phyloP scores from a whole-genome alignment of 2,888 invertebrate genomes.

The Panopea generosa region DNA sequence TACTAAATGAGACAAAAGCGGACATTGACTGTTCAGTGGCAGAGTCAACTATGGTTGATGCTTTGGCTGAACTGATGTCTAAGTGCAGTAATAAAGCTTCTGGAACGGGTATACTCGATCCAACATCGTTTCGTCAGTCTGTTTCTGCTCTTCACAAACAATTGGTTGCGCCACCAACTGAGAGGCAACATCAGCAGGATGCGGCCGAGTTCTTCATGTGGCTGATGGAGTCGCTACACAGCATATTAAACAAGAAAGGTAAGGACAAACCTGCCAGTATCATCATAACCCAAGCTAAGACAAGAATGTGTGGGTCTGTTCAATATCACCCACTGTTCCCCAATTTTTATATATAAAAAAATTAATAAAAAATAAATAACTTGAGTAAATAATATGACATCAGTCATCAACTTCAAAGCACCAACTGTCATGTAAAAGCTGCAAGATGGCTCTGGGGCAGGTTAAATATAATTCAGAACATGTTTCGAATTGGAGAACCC shows the following conservation, averaged over 20 bases:
- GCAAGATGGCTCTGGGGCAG: too few relatives aligned
- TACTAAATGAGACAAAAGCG: constrained; percentile 66
- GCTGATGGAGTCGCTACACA: constrained; percentile 78
- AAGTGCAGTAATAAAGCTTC: constrained; percentile 64
- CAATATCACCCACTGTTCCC: too few relatives aligned
- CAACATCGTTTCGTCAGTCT: constrained; percentile 71
- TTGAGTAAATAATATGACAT: too few relatives aligned
- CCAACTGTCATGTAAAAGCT: too few relatives aligned
- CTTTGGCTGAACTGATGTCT: constrained; percentile 69
- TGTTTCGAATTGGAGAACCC: too few relatives aligned
- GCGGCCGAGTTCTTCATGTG: constrained; percentile 83
- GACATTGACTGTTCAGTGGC: constrained; percentile 74
- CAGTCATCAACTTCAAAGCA: too few relatives aligned
- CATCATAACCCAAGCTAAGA: too few relatives aligned
- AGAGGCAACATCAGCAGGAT: constrained; percentile 79
- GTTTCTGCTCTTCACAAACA: constrained; percentile 67
- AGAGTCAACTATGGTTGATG: constrained; percentile 71
- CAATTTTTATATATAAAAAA: too few relatives aligned
- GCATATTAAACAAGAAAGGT: constrained; percentile 75
- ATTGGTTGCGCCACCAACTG: constrained; percentile 69
- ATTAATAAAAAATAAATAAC: too few relatives aligned
- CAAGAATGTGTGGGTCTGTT: too few relatives aligned
- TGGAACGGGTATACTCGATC: constrained; percentile 62
- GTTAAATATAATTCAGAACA: too few relatives aligned
- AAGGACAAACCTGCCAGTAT: too few relatives aligned